Conservation (phyloP, 2,888 invertebrate species). For the Sympetrum striolatum region DNA sequence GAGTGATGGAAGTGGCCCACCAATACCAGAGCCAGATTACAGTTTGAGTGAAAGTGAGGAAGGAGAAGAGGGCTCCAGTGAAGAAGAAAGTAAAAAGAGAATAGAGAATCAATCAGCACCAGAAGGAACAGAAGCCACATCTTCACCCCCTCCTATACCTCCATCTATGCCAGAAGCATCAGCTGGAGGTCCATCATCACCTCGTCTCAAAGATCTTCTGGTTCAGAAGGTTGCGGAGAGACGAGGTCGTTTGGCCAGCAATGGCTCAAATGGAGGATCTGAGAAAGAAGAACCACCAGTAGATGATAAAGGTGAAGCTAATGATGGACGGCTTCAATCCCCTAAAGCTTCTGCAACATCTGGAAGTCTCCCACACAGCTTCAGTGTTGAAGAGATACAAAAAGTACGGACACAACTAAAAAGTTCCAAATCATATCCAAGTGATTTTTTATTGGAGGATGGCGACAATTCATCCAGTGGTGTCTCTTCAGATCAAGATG, state of each 20-base stretch:
- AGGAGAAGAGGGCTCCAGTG: slow-evolving; percentile 65
- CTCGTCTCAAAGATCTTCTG: slow-evolving; percentile 51
- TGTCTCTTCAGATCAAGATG: slow-evolving; percentile 85
- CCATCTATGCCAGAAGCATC: neutral
- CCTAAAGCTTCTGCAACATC: slow-evolving; percentile 69
- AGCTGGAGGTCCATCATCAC: neutral
- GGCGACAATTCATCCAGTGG: slow-evolving; percentile 89
- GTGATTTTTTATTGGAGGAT: slow-evolving; percentile 79
- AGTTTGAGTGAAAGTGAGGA: slow-evolving; percentile 87
- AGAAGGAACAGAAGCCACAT: neutral
- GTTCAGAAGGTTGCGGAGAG: slow-evolving; percentile 53
- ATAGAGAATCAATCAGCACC: neutral
- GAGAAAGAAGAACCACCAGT: slow-evolving; percentile 37
- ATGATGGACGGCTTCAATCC: neutral
- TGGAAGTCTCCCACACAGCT: slow-evolving; percentile 76
- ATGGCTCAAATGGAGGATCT: neutral
- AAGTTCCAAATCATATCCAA: slow-evolving; percentile 86
- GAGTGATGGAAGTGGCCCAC: slow-evolving; percentile 62
- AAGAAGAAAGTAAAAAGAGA: slow-evolving; percentile 54
- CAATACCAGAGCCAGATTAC: slow-evolving; percentile 93
- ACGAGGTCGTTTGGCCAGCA: neutral
- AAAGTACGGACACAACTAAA: slow-evolving; percentile 79
- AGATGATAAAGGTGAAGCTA: slow-evolving; percentile 30
- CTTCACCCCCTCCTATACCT: neutral
- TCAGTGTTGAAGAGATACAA: slow-evolving; percentile 88